Conservation (phyloP, 2,888 invertebrate species). For the Callimorpha dominula region DNA sequence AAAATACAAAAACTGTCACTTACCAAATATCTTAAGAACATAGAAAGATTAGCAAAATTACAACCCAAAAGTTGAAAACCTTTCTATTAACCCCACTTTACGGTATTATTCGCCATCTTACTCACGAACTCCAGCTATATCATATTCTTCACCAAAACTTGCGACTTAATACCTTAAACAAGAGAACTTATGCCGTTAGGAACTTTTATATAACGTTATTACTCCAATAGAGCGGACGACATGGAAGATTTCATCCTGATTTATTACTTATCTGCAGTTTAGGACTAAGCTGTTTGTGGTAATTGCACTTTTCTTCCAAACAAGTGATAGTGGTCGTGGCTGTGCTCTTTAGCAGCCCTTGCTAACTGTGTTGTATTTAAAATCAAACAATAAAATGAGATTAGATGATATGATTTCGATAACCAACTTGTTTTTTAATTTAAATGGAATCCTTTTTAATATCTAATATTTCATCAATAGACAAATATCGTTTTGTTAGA, state of each 20-base stretch:
- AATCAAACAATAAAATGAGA: too few species aligned
- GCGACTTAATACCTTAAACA: not conserved
- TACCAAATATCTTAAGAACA: too few species aligned
- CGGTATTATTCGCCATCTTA: constrained; percentile 1
- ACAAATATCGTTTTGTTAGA: too few species aligned
- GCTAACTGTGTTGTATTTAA: too few species aligned
- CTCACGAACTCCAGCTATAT: not conserved
- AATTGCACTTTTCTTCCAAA: not conserved
- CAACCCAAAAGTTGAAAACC: not conserved
- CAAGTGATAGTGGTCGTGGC: not conserved
- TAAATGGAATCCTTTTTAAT: too few species aligned
- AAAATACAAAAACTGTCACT: too few species aligned
- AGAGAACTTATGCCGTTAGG: not conserved
- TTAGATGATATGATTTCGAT: too few species aligned
- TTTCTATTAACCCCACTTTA: not conserved
- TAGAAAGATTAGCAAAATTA: not conserved
- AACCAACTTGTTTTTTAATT: too few species aligned
- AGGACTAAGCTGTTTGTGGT: not conserved
- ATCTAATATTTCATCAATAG: too few species aligned
- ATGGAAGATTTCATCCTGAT: not conserved
- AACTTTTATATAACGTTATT: not conserved
- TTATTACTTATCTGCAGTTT: not conserved
- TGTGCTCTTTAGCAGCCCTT: too few species aligned
- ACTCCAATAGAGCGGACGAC: not conserved
- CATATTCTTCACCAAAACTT: not conserved